A percentile compares a stretch with the other conserved stretches of the same genome.
Evolutionary conservation across 2,113 vertebrate species (phyloP).

Genomic region (Indri indri): DNA sequence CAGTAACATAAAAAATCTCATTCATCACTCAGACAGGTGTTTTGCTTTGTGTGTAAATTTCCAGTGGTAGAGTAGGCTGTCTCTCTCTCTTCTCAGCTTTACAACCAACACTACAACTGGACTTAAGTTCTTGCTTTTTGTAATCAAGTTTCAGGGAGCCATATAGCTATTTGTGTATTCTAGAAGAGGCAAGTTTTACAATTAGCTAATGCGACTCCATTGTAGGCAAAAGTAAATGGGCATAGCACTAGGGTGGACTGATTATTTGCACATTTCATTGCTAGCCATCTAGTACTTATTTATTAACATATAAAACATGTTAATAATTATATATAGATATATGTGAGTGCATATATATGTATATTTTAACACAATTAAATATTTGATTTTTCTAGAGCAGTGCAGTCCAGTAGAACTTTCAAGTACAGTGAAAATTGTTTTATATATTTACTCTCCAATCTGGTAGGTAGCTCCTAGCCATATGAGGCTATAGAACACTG

Average conservation of each 20-base stretch:
- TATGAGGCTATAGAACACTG: background rate
- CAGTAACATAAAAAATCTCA: conserved; percentile 80
- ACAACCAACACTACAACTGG: conserved; percentile 77
- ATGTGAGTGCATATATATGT: background rate
- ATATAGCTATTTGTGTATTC: conserved; percentile 79
- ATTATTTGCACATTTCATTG: conserved; percentile 72
- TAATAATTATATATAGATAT: background rate
- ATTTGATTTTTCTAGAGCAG: background rate
- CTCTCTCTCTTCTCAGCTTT: conserved; percentile 77
- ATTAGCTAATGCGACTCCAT: conserved; percentile 71
- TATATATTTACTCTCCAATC: background rate
- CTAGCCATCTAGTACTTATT: conserved; percentile 69
- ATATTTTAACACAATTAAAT: background rate
- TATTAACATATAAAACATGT: conserved; percentile 73
- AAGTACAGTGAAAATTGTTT: background rate
- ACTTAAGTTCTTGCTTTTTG: conserved; percentile 75
- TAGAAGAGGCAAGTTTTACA: conserved; percentile 63
- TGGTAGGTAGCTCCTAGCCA: background rate
- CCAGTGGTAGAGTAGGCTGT: conserved; percentile 78
- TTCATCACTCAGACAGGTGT: conserved; percentile 79
- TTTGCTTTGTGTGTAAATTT: conserved; percentile 80
- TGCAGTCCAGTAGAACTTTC: background rate
- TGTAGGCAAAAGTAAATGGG: background rate
- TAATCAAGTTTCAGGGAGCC: conserved; percentile 73
- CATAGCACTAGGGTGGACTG: conserved; percentile 39